Conservation (phyloP, 1,140 invertebrate species). For the Drosophila subobscura region DNA sequence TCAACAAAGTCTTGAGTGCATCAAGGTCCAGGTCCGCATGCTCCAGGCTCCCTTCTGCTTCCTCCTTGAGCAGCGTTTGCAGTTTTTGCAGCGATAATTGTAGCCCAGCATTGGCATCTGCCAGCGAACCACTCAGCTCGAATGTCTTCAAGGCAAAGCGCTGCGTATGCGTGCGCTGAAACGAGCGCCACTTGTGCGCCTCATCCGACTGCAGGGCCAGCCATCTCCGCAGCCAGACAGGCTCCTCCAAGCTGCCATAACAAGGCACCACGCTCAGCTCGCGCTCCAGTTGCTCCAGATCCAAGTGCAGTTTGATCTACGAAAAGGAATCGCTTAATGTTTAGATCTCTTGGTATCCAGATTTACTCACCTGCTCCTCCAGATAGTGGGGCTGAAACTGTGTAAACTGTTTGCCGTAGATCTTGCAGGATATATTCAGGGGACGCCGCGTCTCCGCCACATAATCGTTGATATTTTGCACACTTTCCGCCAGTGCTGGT, state of each 20-base stretch:
- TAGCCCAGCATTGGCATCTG: slow-evolving; percentile 4
- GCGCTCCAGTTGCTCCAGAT: slow-evolving; percentile 36
- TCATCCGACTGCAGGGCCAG: slow-evolving; percentile 49
- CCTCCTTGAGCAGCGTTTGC: slow-evolving; percentile 30
- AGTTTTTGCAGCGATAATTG: slow-evolving; percentile 20
- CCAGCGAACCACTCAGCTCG: slow-evolving; percentile 17
- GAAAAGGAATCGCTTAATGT: neutral
- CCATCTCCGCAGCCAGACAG: slow-evolving; percentile 49
- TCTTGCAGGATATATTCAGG: slow-evolving; percentile 66
- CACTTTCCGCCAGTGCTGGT: slow-evolving; percentile 5
- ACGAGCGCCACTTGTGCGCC: slow-evolving; percentile 54
- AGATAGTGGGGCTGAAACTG: slow-evolving; percentile 73
- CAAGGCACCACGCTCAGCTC: slow-evolving; percentile 50
- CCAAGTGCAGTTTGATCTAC: slow-evolving; percentile 32
- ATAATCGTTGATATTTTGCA: slow-evolving; percentile 43
- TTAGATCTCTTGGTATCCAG: neutral
- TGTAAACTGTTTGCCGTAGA: slow-evolving; percentile 71
- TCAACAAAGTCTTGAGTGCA: slow-evolving; percentile 16
- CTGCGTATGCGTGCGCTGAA: slow-evolving; percentile 22
- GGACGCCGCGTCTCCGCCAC: slow-evolving; percentile 61
- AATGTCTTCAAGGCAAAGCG: slow-evolving; percentile 50
- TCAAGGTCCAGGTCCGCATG: slow-evolving; percentile 29
- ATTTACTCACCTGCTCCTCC: slow-evolving; percentile 63
- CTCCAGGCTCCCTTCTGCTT: neutral
- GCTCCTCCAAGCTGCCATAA: slow-evolving; percentile 58